Percentiles rank a stretch among this genome's conserved stretches.
phyloP scores from a whole-genome alignment of 2,113 vertebrate species.

The Bubo blakistoni region DNA sequence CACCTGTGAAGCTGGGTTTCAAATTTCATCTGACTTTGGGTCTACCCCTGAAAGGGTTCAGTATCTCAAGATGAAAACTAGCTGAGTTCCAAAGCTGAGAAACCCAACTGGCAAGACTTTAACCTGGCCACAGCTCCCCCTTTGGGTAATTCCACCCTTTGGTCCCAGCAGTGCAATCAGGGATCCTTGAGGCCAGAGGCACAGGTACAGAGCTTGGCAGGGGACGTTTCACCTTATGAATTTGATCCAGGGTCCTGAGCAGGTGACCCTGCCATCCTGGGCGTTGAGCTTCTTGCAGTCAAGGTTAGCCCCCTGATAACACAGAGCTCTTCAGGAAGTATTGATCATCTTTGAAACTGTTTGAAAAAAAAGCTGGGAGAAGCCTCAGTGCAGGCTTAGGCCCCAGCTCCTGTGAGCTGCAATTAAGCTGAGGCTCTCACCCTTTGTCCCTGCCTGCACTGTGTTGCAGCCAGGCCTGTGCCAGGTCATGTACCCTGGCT shows the following conservation, averaged over 20 bases:
- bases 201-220: background rate
- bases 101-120: background rate
- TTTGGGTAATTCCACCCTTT: background rate
- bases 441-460: background rate
- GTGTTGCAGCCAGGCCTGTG: background rate
- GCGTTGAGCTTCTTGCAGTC: accelerated
- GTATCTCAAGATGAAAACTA: background rate
- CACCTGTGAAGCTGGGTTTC: accelerated
- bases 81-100: background rate
- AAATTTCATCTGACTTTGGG: background rate
- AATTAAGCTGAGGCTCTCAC: background rate
- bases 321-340: background rate
- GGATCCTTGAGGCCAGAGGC: background rate
- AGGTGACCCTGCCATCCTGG: background rate
- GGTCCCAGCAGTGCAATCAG: background rate
- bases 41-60: background rate
- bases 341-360: background rate
- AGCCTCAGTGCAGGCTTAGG: background rate
- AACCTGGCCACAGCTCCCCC: background rate
- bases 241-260: background rate
- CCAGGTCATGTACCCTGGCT: background rate
- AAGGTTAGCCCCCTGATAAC: background rate
- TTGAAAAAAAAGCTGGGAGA: background rate
- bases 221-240: background rate
- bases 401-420: background rate